These are phyloP conservation scores for Drosophila ezoana DNA, from an alignment of 2,888 invertebrate species.

Conservation along the genomic window DNA sequence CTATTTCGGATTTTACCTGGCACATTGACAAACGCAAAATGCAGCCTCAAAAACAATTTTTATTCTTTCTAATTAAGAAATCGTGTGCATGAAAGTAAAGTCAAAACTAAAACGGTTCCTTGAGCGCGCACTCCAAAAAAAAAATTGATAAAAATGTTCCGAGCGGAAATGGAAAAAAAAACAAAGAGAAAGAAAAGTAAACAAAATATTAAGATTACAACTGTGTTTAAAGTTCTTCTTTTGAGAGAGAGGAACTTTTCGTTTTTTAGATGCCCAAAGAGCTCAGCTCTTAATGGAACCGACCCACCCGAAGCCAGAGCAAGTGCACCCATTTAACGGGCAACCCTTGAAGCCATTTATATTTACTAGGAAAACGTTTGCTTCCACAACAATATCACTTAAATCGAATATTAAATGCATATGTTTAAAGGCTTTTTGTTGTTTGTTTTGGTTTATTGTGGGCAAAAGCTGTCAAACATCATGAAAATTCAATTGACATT, in stretches of 20 bases:
- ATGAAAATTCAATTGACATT: constrained; percentile 39
- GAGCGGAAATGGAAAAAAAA: constrained; percentile 33
- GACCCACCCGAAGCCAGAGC: background rate
- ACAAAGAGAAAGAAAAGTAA: background rate
- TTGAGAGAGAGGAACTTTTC: background rate
- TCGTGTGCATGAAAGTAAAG: constrained; percentile 33
- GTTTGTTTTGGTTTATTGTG: background rate
- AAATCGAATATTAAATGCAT: constrained; percentile 15
- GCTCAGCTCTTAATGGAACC: constrained; percentile 10
- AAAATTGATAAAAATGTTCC: constrained; percentile 27
- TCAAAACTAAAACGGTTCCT: background rate
- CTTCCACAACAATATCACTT: constrained; percentile 1
- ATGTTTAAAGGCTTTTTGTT: background rate
- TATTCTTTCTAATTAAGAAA: constrained; percentile 29
- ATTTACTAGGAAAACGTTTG: constrained; percentile 2
- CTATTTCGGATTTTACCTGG: constrained; percentile 65
- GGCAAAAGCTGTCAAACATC: constrained; percentile 16
- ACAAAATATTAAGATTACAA: constrained; percentile 30
- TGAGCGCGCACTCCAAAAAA: background rate
- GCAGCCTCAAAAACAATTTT: constrained; percentile 20
- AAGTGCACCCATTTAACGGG: constrained; percentile 9
- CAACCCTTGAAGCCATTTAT: background rate
- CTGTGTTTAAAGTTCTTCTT: constrained; percentile 7
- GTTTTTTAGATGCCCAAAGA: background rate
- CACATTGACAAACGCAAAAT: constrained; percentile 51